A percentile compares a stretch with the other conserved stretches of the same genome.
Conservation (phyloP, 1,140 invertebrate genomes). For the Drosophila paulistorum region DNA sequence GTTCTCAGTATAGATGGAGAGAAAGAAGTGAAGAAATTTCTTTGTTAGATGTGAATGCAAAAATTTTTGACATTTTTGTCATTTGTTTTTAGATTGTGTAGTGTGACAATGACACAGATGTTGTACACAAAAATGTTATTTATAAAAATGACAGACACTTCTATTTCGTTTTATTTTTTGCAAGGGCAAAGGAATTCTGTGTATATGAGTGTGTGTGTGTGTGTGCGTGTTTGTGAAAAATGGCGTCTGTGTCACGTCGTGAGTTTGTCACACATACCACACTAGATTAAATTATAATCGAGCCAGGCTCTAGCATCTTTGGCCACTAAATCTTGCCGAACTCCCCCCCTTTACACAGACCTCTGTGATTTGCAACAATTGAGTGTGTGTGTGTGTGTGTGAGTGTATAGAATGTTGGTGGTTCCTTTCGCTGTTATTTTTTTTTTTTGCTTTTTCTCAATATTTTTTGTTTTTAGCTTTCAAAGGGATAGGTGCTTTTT, state of each 20-base stretch:
- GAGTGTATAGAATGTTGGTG: constrained; percentile 53
- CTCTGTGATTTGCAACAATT: constrained; percentile 63
- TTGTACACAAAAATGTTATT: constrained; percentile 65
- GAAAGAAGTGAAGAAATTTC: constrained; percentile 1
- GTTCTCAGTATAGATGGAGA: constrained; percentile 29
- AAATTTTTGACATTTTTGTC: constrained; percentile 72
- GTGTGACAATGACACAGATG: constrained; percentile 69
- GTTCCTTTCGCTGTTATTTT: neutral
- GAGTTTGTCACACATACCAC: constrained; percentile 75
- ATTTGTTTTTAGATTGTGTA: constrained; percentile 71
- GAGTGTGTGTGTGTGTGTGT: constrained; percentile 77
- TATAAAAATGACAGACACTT: constrained; percentile 81
- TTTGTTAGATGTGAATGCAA: constrained; percentile 21
- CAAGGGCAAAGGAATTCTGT: constrained; percentile 10
- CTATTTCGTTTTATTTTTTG: constrained; percentile 55
- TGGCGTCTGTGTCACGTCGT: constrained; percentile 70
- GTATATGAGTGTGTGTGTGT: neutral
- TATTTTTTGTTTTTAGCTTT: neutral
- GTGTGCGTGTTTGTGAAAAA: constrained; percentile 61
- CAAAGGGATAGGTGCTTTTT: neutral
- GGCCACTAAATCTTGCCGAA: constrained; percentile 42
- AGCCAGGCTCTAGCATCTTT: constrained; percentile 47
- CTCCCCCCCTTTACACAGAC: neutral
- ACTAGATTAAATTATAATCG: constrained; percentile 80
- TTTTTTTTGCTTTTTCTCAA: neutral